phyloP scores from a whole-genome alignment of 2,888 invertebrate genomes.

The Limenitis camilla region DNA sequence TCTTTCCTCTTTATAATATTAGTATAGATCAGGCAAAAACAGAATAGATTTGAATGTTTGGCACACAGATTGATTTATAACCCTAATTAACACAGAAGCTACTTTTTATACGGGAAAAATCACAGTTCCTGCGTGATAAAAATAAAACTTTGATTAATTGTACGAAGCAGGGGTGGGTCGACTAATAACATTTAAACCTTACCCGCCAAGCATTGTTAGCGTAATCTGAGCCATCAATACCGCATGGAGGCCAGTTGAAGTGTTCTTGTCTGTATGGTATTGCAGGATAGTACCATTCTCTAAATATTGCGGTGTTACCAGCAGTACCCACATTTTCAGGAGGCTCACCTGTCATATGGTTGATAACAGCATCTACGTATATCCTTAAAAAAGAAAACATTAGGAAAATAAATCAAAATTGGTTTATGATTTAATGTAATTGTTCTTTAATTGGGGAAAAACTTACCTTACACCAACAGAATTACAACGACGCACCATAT shows the following conservation, averaged over 20 bases:
- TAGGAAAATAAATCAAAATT: too few species aligned
- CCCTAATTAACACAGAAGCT: too few species aligned
- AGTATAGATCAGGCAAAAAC: too few species aligned
- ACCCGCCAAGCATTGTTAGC: constrained; percentile 74
- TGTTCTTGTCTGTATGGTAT: constrained; percentile 79
- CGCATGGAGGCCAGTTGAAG: constrained; percentile 79
- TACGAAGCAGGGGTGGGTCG: too few species aligned
- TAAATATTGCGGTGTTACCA: constrained; percentile 73
- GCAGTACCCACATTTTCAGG: constrained; percentile 75
- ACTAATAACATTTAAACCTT: constrained; percentile 21
- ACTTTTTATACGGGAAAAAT: too few species aligned
- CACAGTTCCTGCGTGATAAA: too few species aligned
- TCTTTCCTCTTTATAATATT: too few species aligned
- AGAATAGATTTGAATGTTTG: too few species aligned
- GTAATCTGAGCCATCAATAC: constrained; percentile 80
- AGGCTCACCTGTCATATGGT: constrained; percentile 84
- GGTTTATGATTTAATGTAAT: too few species aligned
- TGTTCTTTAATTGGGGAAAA: too few species aligned
- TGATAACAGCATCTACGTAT: constrained; percentile 87
- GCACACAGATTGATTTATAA: too few species aligned
- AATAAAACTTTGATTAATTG: too few species aligned
- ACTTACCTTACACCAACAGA: constrained; percentile 79
- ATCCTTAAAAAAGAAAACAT: constrained; percentile 68
- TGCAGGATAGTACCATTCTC: constrained; percentile 71
- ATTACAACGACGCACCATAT: constrained; percentile 86